A percentile compares a stretch with the other conserved stretches of the same genome.
Conservation (phyloP, 2,888 invertebrate genomes). For the Meteorus cinctellus region DNA sequence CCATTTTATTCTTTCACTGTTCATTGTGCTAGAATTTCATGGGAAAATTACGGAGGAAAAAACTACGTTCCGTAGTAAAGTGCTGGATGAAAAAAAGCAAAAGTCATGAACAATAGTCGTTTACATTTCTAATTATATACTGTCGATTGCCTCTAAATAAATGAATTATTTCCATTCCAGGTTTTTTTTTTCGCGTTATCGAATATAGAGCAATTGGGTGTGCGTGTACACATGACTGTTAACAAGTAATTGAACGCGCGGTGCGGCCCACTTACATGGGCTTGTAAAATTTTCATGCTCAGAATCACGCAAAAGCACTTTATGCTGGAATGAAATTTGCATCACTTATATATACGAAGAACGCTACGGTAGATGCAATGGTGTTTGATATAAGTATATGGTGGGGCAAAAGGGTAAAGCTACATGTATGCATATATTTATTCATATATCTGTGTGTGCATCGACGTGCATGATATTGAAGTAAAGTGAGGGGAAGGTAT, state of each 20-base stretch:
- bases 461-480: constrained; percentile 50
- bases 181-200: background rate
- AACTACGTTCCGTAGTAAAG: too few relatives aligned
- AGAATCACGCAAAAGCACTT: constrained; percentile 40
- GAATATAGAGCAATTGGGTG: background rate
- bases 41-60: too few relatives aligned
- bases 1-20: too few relatives aligned
- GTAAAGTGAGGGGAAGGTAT: constrained; percentile 43
- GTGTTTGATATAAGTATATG: constrained; percentile 3
- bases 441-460: background rate
- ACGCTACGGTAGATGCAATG: background rate
- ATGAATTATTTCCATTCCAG: too few relatives aligned
- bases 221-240: constrained; percentile 6
- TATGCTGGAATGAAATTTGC: constrained; percentile 40
- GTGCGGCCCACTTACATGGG: constrained; percentile 7
- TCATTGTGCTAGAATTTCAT: too few relatives aligned
- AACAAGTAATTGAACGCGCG: constrained; percentile 31
- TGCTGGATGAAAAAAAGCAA: too few relatives aligned
- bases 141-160: too few relatives aligned
- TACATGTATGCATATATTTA: background rate
- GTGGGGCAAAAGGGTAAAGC: constrained; percentile 17
- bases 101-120: too few relatives aligned
- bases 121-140: too few relatives aligned
- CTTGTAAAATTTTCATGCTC: constrained; percentile 30
- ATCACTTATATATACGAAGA: constrained; percentile 20